A percentile compares a stretch with the other conserved stretches of the same genome.
Evolutionary conservation across 2,797 vertebrate genomes (phyloP).

Genomic region (Lerista edwardsae): DNA sequence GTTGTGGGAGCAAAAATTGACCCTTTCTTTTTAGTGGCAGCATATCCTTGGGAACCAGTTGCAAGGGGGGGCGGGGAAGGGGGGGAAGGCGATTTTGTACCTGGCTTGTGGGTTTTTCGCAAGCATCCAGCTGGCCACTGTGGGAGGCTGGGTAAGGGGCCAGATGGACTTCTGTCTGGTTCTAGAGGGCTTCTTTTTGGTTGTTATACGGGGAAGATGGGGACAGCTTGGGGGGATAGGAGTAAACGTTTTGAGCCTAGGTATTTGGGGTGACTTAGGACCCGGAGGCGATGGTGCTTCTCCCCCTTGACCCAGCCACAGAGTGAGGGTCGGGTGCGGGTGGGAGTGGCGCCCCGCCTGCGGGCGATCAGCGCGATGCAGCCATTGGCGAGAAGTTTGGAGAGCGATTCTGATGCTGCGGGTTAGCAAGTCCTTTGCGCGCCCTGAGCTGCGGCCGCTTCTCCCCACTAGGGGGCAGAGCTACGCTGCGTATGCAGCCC

Average conservation of each 20-base stretch:
- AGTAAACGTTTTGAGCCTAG: no score
- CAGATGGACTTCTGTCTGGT: no score
- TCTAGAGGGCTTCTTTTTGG: no score
- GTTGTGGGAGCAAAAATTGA: neutral
- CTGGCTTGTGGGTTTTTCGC: neutral
- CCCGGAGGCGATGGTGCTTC: neutral
- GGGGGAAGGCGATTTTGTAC: neutral
- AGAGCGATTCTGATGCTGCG: no score
- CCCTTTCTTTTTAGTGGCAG: neutral
- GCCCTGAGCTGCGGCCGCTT: neutral
- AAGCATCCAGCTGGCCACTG: neutral
- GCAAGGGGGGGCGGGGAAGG: neutral
- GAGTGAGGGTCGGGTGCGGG: neutral
- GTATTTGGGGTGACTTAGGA: no score
- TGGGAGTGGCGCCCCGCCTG: neutral
- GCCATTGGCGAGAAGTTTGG: neutral
- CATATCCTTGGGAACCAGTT: neutral
- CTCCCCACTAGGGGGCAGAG: conserved; percentile 55
- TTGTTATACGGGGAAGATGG: no score
- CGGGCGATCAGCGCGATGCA: no score
- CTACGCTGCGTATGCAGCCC: neutral
- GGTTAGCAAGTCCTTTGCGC: neutral
- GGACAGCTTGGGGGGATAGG: no score
- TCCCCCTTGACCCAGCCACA: no score
- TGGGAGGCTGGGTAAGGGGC: no score